Evolutionary conservation across 2,888 invertebrate species (phyloP).

Genomic region (Xanthia togata): DNA sequence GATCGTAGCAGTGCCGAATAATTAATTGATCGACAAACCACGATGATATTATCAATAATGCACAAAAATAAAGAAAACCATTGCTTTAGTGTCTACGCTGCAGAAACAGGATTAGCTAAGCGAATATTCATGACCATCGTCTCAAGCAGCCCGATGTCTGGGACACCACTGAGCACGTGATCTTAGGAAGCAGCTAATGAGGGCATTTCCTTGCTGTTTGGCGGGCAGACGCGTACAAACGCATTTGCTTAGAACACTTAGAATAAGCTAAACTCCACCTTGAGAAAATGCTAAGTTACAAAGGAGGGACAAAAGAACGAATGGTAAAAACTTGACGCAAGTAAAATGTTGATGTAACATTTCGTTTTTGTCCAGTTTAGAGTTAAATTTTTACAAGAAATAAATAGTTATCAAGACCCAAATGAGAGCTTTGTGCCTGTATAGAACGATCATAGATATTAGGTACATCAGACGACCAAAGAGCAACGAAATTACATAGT

Average conservation of each 20-base stretch:
- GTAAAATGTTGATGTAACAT: background rate
- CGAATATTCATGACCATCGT: slow-evolving; percentile 55
- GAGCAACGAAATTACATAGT: background rate
- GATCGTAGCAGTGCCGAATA: background rate
- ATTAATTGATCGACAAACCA: background rate
- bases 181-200: slow-evolving; percentile 50
- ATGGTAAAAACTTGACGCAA: background rate
- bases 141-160: slow-evolving; percentile 49
- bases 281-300: background rate
- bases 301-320: background rate
- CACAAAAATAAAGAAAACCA: background rate
- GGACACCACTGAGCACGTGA: slow-evolving; percentile 55
- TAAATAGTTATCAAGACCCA: background rate
- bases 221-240: slow-evolving; percentile 25
- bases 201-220: slow-evolving; percentile 56
- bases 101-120: slow-evolving; percentile 40
- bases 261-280: slow-evolving; percentile 18
- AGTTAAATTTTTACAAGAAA: background rate
- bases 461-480: background rate
- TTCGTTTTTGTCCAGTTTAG: background rate
- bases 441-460: background rate
- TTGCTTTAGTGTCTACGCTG: background rate
- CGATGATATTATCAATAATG: background rate
- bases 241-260: slow-evolving; percentile 45
- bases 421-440: background rate